Evolutionary conservation across 2,888 invertebrate species (phyloP).

Genomic region (Orchesella flavescens): DNA sequence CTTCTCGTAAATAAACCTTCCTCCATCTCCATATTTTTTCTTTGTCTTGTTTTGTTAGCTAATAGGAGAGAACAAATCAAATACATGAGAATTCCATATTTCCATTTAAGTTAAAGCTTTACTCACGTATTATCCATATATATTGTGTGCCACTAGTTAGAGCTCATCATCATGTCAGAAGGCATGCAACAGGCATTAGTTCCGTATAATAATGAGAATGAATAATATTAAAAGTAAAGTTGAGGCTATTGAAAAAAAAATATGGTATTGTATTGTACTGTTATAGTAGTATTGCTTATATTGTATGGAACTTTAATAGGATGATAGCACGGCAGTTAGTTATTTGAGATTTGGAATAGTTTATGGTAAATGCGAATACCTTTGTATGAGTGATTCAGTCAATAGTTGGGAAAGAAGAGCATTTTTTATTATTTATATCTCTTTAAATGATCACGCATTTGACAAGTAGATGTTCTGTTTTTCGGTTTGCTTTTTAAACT

Average conservation of each 20-base stretch:
- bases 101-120: not conserved
- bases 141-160: not conserved
- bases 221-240: slow-evolving; percentile 23
- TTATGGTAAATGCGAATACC: slow-evolving; percentile 3
- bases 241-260: not conserved
- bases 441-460: not conserved
- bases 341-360: slow-evolving; percentile 13
- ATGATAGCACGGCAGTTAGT: not conserved
- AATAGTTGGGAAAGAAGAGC: not conserved
- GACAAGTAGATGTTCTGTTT: too few relatives aligned
- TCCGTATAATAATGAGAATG: slow-evolving; percentile 27
- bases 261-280: not conserved
- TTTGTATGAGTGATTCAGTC: not conserved
- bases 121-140: not conserved
- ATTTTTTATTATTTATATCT: not conserved
- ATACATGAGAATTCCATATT: not conserved
- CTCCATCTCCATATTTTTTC: not conserved
- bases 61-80: not conserved
- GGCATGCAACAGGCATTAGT: slow-evolving; percentile 37
- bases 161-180: slow-evolving; percentile 28
- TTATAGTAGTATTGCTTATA: not conserved
- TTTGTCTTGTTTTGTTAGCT: not conserved
- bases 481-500: not conserved
- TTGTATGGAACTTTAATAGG: not conserved
- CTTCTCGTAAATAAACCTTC: too few relatives aligned